These are phyloP conservation scores for Dryobates pubescens DNA, from an alignment of 2,797 vertebrate species.

Conservation along the genomic window DNA sequence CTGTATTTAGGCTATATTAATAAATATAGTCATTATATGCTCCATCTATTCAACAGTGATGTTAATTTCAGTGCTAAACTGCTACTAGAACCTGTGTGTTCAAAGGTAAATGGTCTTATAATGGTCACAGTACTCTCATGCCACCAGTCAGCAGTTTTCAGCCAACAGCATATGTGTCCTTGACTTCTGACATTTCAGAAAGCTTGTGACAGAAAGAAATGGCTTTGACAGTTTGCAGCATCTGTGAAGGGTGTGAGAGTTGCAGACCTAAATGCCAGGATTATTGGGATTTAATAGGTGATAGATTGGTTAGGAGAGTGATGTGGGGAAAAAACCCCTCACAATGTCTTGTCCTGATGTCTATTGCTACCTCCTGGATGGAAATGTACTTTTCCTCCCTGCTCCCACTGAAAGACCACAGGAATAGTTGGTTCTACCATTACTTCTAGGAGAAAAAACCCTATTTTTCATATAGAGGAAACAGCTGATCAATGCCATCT, in stretches of 20 bases:
- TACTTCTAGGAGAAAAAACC: neutral
- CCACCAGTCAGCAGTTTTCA: neutral
- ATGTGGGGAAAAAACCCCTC: neutral
- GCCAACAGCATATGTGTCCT: neutral
- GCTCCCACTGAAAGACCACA: neutral
- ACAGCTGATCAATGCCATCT: neutral
- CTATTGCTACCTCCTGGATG: neutral
- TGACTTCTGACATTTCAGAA: slow-evolving; percentile 5
- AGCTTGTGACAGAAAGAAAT: neutral
- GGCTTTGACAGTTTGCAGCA: neutral
- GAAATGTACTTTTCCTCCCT: neutral
- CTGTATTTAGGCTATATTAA: slow-evolving; percentile 19
- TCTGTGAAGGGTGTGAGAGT: neutral
- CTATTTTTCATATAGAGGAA: neutral
- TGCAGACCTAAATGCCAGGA: neutral
- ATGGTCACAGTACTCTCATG: neutral
- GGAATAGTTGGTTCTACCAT: neutral
- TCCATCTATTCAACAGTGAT: slow-evolving; percentile 5
- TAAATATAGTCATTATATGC: neutral
- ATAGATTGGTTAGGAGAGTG: neutral
- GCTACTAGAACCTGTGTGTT: neutral
- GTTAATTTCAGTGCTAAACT: slow-evolving; percentile 21
- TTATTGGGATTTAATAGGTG: neutral
- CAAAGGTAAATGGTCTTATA: neutral
- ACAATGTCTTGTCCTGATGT: too few species aligned